Evolutionary conservation across 2,113 vertebrate genomes (phyloP), one percentile per base, ranked within the genome.

Genomic region (Zosterops japonicus): DNA sequence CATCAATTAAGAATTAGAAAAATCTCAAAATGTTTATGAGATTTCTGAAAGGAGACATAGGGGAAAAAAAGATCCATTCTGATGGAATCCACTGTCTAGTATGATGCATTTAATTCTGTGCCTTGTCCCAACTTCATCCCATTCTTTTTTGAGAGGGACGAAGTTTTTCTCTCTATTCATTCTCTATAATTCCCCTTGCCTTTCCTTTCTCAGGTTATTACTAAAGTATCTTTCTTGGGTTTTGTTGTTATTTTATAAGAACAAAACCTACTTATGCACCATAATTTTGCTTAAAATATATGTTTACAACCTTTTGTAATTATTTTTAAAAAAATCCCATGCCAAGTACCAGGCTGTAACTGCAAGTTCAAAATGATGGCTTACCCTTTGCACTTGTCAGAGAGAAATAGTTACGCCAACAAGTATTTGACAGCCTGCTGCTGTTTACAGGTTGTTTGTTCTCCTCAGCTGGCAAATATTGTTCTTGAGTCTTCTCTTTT

Each of bases 131-230:
- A 0, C 6, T 83, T 59, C 7, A n/a, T 63, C 7, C 11, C 13
- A 28, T 44, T 27, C 24, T 84, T 36, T 12, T 91, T 67, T 69
- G 16, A 85, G 35, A 59, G 42, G 13, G 4, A 3, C 3, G 29
- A 39, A 11, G 5, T 23, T 60, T 90, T 81, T 12, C 22, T 21
- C 15, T 87, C 9, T 47, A 5, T 69, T 42, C 12, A 21, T 42
- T 63, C 25, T 15, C 28, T 63, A 1, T 14, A 20, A 0, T 21
- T 10, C 1, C 4, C 11, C 2, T 18, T 25, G 4, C 15, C 21
- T 13, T 82, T 90, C 9, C 20, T 61, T 28, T 41, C 22, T 60
- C 33, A 53, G 18, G 6, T 11, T 78, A 7, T 47, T 72, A 20
- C 13, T 64, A 55, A 71, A 17, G 16, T 46, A 4, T 41, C 46